Evolutionary conservation across 2,797 vertebrate genomes (phyloP), one percentile per base, ranked within the genome.

Genomic region (Atherinosoma microstoma): DNA sequence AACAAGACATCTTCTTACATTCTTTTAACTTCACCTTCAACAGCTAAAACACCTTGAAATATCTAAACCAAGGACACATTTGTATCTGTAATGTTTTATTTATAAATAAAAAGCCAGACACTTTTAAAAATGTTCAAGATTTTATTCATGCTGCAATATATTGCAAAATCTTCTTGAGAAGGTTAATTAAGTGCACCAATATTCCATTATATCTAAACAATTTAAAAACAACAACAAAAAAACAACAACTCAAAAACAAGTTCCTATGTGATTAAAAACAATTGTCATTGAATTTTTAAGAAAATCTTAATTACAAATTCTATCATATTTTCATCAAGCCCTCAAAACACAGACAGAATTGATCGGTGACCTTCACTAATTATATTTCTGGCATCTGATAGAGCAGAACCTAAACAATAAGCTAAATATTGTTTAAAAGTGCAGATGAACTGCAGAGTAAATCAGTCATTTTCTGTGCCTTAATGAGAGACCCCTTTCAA

Each of bases 81-180:
- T 58, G 53, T 72, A 62, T 51, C 13, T 42, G 13, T 8, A 16
- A 38, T 65, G 13, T 38, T 56, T 73, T 47, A 45, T 67, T 73
- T 12, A 42, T 56, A 34, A 76, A 62, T 72, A 4, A 64, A 70
- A 20, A 36, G 22, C 8, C 30, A 69, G 42, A 63, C 59, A 70
- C 34, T 61, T 71, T 0, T 2, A 15, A 66, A 71, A 60, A 9
- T 66, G 42, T 64, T 2, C 16, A 51, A 18, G 16, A 7, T 5
- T 66, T 76, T 58, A 80, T 70, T 64, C 77, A 70, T 47, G 1
- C 10, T 61, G 5, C 34, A 35, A 35, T 35, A 32, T 35, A 35
- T 35, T 62, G 64, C 32, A 40, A 69, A 27, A 18, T 36, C 18
- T 22, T 7, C 16, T 67, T 53, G 7, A 53, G 11, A 29, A 40